A percentile compares a stretch with the other conserved stretches of the same genome.
phyloP scores from a whole-genome alignment of 2,113 vertebrate genomes.

The Motacilla alba region DNA sequence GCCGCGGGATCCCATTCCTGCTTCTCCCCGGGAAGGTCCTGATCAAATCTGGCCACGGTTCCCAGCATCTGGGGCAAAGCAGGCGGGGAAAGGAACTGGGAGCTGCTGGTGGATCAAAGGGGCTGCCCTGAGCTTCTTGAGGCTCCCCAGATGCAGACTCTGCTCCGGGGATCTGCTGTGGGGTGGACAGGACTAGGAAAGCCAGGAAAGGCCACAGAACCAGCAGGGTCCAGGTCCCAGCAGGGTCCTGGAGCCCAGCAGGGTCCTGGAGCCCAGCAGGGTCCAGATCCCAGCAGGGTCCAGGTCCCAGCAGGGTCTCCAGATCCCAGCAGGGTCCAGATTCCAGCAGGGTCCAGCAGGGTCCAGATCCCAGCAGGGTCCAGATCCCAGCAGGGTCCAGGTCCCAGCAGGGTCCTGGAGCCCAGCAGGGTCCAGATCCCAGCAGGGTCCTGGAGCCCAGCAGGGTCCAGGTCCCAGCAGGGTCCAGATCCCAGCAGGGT shows the following conservation, averaged over 20 bases:
- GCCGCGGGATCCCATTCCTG: not conserved
- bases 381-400: not conserved
- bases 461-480: not conserved
- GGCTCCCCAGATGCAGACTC: not conserved
- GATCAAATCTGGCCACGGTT: accelerated
- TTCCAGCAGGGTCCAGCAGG: not conserved
- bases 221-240: no score
- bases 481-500: not conserved
- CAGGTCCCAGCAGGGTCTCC: no score
- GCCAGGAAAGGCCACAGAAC: not conserved
- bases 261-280: not conserved
- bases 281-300: not conserved
- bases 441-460: no score
- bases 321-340: not conserved
- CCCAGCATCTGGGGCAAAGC: not conserved
- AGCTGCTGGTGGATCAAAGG: not conserved
- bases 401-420: not conserved
- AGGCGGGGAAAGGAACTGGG: not conserved
- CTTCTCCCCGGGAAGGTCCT: not conserved
- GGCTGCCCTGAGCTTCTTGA: not conserved
- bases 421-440: not conserved
- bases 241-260: not conserved
- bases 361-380: not conserved
- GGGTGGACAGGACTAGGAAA: accelerated
- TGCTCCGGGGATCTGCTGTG: not conserved